These are phyloP conservation scores for Idaea straminata DNA, from an alignment of 2,888 invertebrate species.

Conservation along the genomic window DNA sequence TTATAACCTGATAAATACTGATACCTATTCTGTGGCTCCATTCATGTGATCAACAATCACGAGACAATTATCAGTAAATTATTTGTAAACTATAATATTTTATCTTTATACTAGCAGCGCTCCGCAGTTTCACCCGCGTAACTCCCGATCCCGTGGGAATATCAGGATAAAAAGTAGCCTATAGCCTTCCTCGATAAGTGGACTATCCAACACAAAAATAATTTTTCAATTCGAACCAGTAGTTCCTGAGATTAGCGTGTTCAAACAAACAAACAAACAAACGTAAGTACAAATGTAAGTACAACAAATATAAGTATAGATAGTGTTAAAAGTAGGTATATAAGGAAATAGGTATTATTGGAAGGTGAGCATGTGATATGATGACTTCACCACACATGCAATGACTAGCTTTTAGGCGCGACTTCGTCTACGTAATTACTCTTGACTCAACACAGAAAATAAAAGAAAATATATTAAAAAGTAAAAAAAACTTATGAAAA, in stretches of 20 bases:
- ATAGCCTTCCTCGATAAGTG: too few relatives aligned
- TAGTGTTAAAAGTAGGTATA: not conserved
- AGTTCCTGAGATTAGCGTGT: too few relatives aligned
- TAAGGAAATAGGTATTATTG: not conserved
- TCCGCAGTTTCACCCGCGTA: too few relatives aligned
- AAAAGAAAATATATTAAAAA: not conserved
- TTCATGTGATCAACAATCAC: not conserved
- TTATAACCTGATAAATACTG: not conserved
- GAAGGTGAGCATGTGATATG: not conserved
- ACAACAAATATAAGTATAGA: too few relatives aligned
- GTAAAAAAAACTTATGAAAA: too few relatives aligned
- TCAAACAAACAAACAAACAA: too few relatives aligned
- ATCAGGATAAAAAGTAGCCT: too few relatives aligned
- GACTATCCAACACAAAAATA: too few relatives aligned
- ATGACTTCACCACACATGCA: not conserved
- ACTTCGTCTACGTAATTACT: not conserved
- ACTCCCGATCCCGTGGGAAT: too few relatives aligned
- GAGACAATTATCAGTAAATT: not conserved
- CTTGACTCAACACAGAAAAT: not conserved
- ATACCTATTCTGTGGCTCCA: not conserved
- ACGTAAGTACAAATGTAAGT: too few relatives aligned
- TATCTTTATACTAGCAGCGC: not conserved
- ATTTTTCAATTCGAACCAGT: too few relatives aligned
- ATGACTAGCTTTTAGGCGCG: not conserved
- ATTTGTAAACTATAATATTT: too few relatives aligned